These are phyloP conservation scores for Danaus plexippus DNA, from an alignment of 1,140 invertebrate genomes.

Conservation along the genomic window DNA sequence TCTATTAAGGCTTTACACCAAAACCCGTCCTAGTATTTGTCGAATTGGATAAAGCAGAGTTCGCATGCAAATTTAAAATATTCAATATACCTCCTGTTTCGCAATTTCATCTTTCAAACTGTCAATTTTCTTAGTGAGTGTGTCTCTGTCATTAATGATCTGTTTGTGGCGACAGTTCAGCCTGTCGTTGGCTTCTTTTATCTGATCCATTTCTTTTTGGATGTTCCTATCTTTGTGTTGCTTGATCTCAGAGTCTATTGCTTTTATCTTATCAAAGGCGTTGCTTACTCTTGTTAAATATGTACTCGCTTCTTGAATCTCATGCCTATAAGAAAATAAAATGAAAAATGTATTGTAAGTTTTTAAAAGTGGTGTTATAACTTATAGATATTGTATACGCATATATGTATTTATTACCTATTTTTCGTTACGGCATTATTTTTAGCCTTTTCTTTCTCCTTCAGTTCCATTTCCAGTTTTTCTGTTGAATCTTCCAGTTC, in stretches of 20 bases:
- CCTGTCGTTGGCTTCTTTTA: conserved; percentile 65
- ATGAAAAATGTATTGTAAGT: neutral
- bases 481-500: conserved; percentile 39
- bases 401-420: conserved; percentile 31
- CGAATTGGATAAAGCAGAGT: no score
- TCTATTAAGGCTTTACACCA: no score
- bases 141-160: conserved; percentile 49
- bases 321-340: conserved; percentile 34
- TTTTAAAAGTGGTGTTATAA: neutral
- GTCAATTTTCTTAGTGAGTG: conserved; percentile 62
- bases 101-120: conserved; percentile 76
- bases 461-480: conserved; percentile 44
- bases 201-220: conserved; percentile 54
- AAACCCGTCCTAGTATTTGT: no score
- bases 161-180: conserved; percentile 72
- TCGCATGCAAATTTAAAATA: no score
- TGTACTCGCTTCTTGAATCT: conserved; percentile 47
- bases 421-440: conserved; percentile 50
- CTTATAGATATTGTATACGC: neutral
- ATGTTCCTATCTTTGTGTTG: conserved; percentile 61
- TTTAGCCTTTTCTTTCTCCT: conserved; percentile 49
- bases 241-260: conserved; percentile 56
- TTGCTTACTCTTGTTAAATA: conserved; percentile 45
- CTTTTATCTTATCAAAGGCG: conserved; percentile 64
- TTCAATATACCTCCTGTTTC: conserved; percentile 74